These are phyloP conservation scores for Brachionus manjavacas DNA, from an alignment of 1,140 invertebrate species.

Conservation along the genomic window DNA sequence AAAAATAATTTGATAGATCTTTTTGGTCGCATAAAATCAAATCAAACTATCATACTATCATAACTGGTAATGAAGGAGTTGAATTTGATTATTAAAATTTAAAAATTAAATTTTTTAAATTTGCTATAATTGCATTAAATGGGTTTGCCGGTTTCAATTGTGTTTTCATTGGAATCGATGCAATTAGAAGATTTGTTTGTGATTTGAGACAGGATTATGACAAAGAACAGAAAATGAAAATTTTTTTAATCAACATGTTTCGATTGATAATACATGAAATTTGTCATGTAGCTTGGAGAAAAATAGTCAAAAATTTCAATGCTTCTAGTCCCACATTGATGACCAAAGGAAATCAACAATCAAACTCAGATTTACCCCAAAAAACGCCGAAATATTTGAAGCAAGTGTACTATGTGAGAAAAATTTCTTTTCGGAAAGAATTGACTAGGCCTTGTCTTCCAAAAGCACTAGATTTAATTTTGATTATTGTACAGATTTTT, in stretches of 20 bases:
- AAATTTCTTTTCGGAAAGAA: not conserved
- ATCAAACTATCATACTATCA: too few relatives aligned
- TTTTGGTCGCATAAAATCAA: not conserved
- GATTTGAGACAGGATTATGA: not conserved
- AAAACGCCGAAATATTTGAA: not conserved
- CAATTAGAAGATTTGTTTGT: not conserved
- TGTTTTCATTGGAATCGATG: not conserved
- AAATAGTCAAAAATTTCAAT: not conserved
- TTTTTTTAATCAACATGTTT: not conserved
- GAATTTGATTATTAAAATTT: not conserved
- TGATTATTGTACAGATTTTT: not conserved
- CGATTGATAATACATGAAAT: not conserved
- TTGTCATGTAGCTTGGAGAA: not conserved
- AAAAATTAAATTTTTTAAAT: not conserved
- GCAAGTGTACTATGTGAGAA: not conserved
- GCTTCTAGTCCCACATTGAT: not conserved
- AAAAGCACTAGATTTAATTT: not conserved
- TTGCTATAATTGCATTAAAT: not conserved
- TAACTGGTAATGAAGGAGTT: too few relatives aligned
- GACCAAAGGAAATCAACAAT: too few relatives aligned
- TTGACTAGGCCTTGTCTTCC: not conserved
- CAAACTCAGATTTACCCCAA: too few relatives aligned
- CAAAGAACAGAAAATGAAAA: not conserved
- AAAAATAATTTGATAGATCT: not conserved
- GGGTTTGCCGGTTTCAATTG: not conserved